phyloP scores from a whole-genome alignment of 1,140 invertebrate genomes.

The Caligus rogercresseyi region DNA sequence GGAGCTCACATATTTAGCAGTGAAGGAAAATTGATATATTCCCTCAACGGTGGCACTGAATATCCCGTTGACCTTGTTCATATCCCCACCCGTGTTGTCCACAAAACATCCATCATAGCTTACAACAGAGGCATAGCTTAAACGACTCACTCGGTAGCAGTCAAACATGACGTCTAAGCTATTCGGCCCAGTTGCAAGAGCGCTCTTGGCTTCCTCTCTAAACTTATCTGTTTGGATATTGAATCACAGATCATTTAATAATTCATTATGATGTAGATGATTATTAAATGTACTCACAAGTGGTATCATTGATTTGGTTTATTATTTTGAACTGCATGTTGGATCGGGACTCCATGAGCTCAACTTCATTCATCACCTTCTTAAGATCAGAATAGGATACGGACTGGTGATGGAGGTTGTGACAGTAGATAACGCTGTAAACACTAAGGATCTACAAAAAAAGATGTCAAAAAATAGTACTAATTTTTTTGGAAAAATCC shows the following conservation, averaged over 20 bases:
- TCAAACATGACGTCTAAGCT: constrained; percentile 6
- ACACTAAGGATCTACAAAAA: not conserved
- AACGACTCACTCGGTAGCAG: constrained; percentile 4
- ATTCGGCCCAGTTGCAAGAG: not conserved
- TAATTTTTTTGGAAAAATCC: not conserved
- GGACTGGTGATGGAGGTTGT: not conserved
- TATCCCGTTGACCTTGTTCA: constrained; percentile 4
- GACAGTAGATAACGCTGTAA: not conserved
- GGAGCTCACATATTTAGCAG: constrained; percentile 14
- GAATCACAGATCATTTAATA: not conserved
- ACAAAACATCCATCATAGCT: constrained; percentile 17
- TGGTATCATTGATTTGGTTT: not conserved
- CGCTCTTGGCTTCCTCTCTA: constrained; percentile 1
- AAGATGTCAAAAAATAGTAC: not conserved
- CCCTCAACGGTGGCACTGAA: constrained; percentile 3
- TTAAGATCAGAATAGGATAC: not conserved
- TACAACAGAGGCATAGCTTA: not conserved
- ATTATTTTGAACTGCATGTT: not conserved
- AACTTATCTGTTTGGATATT: constrained; percentile 4
- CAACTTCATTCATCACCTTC: not conserved
- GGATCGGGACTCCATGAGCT: not conserved
- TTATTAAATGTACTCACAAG: not conserved
- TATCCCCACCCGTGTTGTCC: constrained; percentile 7
- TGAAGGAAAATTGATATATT: constrained; percentile 14
- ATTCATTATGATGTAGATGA: not conserved